phyloP scores from a whole-genome alignment of 2,797 vertebrate genomes.

The Xiphophorus birchmanni region DNA sequence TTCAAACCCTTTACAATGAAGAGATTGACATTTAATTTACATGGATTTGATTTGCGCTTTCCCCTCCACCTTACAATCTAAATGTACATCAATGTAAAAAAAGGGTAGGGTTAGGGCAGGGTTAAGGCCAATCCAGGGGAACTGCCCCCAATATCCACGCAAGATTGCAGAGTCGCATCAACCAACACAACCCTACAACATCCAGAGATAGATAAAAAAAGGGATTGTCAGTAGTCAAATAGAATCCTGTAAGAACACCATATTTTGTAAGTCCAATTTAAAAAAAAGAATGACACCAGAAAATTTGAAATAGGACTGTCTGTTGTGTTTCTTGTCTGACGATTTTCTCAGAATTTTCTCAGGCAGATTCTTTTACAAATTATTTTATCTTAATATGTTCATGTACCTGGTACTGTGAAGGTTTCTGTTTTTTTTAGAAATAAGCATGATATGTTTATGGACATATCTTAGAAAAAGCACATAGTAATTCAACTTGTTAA shows the following conservation, averaged over 20 bases:
- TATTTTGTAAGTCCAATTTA: no score
- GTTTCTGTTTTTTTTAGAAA: not conserved
- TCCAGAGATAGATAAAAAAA: not conserved
- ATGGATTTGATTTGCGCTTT: not conserved
- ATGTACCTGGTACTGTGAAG: not conserved
- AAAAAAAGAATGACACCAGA: no score
- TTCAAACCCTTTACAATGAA: not conserved
- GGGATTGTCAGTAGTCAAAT: not conserved
- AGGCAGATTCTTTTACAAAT: no score
- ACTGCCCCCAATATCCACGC: no score
- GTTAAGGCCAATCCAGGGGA: no score
- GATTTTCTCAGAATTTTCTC: no score
- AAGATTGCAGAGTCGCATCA: no score
- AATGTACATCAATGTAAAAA: not conserved
- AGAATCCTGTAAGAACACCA: not conserved
- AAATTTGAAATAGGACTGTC: no score
- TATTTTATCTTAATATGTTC: not conserved
- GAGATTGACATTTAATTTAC: not conserved
- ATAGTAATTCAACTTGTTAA: not conserved
- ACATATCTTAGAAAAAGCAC: not conserved
- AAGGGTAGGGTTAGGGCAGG: not conserved
- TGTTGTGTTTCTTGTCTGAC: no score
- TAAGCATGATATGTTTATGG: not conserved
- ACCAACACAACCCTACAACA: no score
- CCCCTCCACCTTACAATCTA: not conserved